These are phyloP conservation scores for Oncorhynchus nerka DNA, from an alignment of 2,113 vertebrate species.

Conservation along the genomic window DNA sequence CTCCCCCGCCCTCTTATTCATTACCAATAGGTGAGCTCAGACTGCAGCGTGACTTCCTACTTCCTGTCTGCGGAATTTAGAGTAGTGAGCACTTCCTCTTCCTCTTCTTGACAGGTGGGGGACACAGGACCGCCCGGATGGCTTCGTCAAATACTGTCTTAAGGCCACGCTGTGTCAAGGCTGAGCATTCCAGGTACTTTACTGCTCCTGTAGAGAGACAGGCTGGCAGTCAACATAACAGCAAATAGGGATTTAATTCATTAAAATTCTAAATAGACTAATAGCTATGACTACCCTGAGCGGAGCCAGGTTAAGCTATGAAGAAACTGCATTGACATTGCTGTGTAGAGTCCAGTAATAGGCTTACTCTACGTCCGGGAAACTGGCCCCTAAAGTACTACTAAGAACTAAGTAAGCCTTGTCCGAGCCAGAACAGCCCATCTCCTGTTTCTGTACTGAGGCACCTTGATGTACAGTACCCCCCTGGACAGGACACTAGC, in stretches of 20 bases:
- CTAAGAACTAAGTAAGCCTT: too few species aligned
- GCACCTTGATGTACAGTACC: too few species aligned
- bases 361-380: too few species aligned
- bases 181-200: constrained; percentile 97
- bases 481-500: too few species aligned
- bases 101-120: constrained; percentile 89
- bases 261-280: too few species aligned
- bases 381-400: too few species aligned
- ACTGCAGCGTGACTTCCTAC: constrained; percentile 55
- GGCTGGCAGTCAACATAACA: not conserved
- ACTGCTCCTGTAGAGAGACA: constrained; percentile 79
- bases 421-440: too few species aligned
- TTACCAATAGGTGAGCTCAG: constrained; percentile 71
- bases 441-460: too few species aligned
- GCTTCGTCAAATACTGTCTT: constrained; percentile 99
- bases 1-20: constrained; percentile 3
- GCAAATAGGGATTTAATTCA: not conserved
- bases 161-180: constrained; percentile 93
- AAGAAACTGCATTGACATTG: too few species aligned
- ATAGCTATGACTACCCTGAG: too few species aligned
- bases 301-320: too few species aligned
- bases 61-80: constrained; percentile 63
- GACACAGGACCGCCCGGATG: constrained; percentile 91
- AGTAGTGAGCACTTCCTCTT: constrained; percentile 88
- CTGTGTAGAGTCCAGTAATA: too few species aligned